Evolutionary conservation across 2,797 vertebrate genomes (phyloP).

Genomic region (Lutjanus argentimaculatus): DNA sequence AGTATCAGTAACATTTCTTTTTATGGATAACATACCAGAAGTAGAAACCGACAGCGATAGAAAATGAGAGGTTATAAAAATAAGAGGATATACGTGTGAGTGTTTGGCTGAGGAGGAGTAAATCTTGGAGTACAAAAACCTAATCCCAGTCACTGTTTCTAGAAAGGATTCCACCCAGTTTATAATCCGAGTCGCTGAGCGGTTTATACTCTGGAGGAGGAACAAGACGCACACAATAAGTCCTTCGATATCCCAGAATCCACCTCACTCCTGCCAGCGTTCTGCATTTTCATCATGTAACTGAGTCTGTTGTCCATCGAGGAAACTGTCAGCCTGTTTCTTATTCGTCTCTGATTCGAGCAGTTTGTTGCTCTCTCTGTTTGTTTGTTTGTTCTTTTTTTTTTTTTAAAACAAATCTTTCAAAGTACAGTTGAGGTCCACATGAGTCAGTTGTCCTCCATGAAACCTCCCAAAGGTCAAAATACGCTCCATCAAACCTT

Average conservation of each 20-base stretch:
- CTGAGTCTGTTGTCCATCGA: neutral
- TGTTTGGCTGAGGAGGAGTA: slow-evolving; percentile 56
- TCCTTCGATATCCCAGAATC: slow-evolving; percentile 43
- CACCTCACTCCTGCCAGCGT: slow-evolving; percentile 18
- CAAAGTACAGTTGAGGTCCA: slow-evolving; percentile 8
- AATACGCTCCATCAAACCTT: slow-evolving; percentile 19
- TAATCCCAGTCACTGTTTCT: slow-evolving; percentile 65
- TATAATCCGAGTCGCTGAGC: slow-evolving; percentile 63
- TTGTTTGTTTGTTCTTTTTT: neutral
- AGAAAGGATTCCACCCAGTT: slow-evolving; percentile 56
- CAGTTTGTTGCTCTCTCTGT: slow-evolving; percentile 1
- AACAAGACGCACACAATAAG: slow-evolving; percentile 22
- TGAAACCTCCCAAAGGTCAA: slow-evolving; percentile 14
- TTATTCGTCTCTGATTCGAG: neutral
- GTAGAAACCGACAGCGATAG: slow-evolving; percentile 70
- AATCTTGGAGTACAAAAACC: slow-evolving; percentile 69
- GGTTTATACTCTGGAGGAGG: slow-evolving; percentile 42
- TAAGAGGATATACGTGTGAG: slow-evolving; percentile 62
- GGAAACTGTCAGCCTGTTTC: slow-evolving; percentile 1
- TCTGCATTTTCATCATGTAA: slow-evolving; percentile 2
- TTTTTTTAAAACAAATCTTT: neutral
- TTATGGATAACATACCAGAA: slow-evolving; percentile 67
- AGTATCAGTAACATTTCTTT: slow-evolving; percentile 68
- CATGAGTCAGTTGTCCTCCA: slow-evolving; percentile 30
- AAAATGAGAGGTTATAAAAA: slow-evolving; percentile 77